Evolutionary conservation across 2,113 vertebrate genomes (phyloP).

Genomic region (Nesogale talazaci): DNA sequence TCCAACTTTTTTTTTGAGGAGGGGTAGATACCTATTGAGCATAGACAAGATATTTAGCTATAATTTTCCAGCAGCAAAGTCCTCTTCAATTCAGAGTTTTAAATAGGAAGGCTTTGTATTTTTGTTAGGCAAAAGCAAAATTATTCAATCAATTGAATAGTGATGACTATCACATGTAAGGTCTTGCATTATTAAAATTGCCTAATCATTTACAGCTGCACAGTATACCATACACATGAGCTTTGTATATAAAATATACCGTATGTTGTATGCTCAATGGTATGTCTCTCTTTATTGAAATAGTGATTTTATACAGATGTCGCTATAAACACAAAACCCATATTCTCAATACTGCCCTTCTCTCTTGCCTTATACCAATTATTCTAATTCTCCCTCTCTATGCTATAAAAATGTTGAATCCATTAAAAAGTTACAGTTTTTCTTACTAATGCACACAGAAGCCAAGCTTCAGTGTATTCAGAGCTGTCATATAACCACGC

Average conservation of each 20-base stretch:
- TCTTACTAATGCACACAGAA: slow-evolving; percentile 48
- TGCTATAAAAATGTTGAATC: not conserved
- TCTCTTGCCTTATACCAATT: slow-evolving; percentile 33
- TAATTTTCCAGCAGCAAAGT: slow-evolving; percentile 32
- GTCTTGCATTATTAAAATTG: slow-evolving; percentile 48
- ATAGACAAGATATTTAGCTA: slow-evolving; percentile 36
- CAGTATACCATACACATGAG: not conserved
- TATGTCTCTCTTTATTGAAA: slow-evolving; percentile 49
- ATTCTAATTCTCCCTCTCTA: not conserved
- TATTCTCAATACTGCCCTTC: not conserved
- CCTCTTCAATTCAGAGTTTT: not conserved
- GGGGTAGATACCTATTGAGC: not conserved
- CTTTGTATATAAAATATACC: slow-evolving; percentile 38
- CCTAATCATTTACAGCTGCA: slow-evolving; percentile 37
- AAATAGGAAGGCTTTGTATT: not conserved
- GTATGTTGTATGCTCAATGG: not conserved
- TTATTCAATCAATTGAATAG: slow-evolving; percentile 55
- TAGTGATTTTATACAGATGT: slow-evolving; percentile 30
- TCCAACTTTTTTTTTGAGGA: slow-evolving; percentile 6
- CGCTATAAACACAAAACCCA: slow-evolving; percentile 38
- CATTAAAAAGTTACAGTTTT: slow-evolving; percentile 29
- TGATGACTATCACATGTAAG: slow-evolving; percentile 53
- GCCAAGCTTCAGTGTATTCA: not conserved
- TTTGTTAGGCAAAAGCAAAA: slow-evolving; percentile 52
- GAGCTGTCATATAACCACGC: not conserved